phyloP scores from a whole-genome alignment of 2,797 vertebrate genomes.

The Lophius americanus region DNA sequence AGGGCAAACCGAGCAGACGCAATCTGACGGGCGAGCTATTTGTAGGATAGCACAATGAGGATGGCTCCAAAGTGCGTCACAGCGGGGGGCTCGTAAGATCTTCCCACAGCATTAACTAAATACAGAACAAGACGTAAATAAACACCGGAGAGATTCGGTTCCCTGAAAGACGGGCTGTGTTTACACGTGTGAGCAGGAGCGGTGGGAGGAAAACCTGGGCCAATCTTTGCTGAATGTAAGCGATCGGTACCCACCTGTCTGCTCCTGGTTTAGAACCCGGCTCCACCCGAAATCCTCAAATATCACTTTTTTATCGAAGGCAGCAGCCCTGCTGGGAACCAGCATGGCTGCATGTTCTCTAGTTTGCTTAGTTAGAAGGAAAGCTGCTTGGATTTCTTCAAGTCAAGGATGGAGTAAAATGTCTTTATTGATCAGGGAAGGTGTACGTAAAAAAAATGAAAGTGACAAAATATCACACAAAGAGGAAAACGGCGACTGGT shows the following conservation, averaged over 20 bases:
- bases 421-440: no score
- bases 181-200: slow-evolving; percentile 28
- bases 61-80: slow-evolving; percentile 52
- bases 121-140: slow-evolving; percentile 68
- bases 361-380: no score
- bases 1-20: slow-evolving; percentile 34
- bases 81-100: slow-evolving; percentile 62
- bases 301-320: neutral
- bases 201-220: slow-evolving; percentile 30
- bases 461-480: no score
- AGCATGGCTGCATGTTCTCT: no score
- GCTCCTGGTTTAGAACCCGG: slow-evolving; percentile 19
- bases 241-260: slow-evolving; percentile 30
- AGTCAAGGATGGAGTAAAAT: no score
- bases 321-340: slow-evolving; percentile 42
- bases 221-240: slow-evolving; percentile 25
- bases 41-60: slow-evolving; percentile 63
- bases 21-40: slow-evolving; percentile 62
- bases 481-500: no score
- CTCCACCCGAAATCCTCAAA: neutral
- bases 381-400: no score
- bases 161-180: slow-evolving; percentile 59
- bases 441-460: no score
- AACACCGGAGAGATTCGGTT: slow-evolving; percentile 39
- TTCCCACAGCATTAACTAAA: slow-evolving; percentile 55